phyloP scores from a whole-genome alignment of 2,888 invertebrate genomes.

The Drosophila peninsularis region DNA sequence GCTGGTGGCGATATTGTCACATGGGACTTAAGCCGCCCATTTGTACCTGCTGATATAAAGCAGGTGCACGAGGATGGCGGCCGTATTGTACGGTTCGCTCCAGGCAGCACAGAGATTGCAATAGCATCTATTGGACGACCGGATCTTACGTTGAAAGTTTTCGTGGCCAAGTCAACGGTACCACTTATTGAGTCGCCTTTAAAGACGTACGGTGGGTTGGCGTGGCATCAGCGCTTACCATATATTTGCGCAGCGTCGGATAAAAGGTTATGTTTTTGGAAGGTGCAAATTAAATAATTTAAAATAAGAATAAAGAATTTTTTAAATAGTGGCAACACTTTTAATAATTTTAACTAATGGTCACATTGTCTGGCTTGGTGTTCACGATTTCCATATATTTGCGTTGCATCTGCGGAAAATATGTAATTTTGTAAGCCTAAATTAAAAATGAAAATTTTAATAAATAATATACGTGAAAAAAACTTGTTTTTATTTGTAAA shows the following conservation, averaged over 20 bases:
- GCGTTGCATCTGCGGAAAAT: too few relatives aligned
- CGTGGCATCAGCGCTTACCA: conserved; percentile 88
- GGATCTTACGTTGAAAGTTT: conserved; percentile 88
- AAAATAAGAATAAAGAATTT: not conserved
- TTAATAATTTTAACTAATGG: not conserved
- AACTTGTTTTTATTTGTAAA: too few relatives aligned
- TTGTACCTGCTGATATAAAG: conserved; percentile 87
- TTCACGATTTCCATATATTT: too few relatives aligned
- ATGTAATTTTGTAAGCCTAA: too few relatives aligned
- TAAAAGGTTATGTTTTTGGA: conserved; percentile 87
- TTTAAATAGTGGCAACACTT: not conserved
- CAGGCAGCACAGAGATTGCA: conserved; percentile 87
- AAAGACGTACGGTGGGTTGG: conserved; percentile 86
- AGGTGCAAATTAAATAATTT: conserved; percentile 79
- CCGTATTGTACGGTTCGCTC: conserved; percentile 87
- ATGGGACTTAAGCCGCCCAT: conserved; percentile 89
- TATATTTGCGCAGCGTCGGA: conserved; percentile 87
- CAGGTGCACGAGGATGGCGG: conserved; percentile 88
- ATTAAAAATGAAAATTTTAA: too few relatives aligned
- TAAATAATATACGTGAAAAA: too few relatives aligned
- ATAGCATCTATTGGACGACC: conserved; percentile 89
- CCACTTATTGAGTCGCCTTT: conserved; percentile 86
- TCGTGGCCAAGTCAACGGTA: conserved; percentile 86
- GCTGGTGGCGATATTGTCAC: conserved; percentile 88
- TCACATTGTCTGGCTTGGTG: conserved; percentile 11